Percentiles rank a stretch among this genome's conserved stretches.
These are phyloP conservation scores for Diuraphis noxia DNA, from an alignment of 1,140 invertebrate species.

Conservation along the genomic window DNA sequence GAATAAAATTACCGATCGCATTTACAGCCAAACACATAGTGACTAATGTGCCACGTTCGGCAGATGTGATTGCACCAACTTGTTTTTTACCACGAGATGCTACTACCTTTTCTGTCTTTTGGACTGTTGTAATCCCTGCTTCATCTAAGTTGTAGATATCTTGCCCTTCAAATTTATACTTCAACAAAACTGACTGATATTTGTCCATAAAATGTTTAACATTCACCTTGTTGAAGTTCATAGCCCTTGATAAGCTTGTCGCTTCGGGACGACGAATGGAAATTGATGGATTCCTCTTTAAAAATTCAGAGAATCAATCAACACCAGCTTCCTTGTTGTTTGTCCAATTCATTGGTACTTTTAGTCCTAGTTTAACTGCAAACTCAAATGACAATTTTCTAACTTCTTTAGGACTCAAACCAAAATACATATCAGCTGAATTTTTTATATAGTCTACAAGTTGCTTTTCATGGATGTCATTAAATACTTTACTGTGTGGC, in stretches of 20 bases:
- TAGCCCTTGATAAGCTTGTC: slow-evolving; percentile 25
- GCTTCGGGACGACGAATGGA: slow-evolving; percentile 6
- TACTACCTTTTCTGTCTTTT: slow-evolving; percentile 59
- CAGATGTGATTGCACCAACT: slow-evolving; percentile 59
- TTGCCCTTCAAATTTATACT: slow-evolving; percentile 57
- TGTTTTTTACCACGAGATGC: slow-evolving; percentile 58
- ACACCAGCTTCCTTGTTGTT: not conserved
- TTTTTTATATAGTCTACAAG: not conserved
- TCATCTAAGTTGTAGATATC: slow-evolving; percentile 60
- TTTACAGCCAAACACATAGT: slow-evolving; percentile 58
- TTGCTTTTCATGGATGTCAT: not conserved
- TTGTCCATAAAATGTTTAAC: slow-evolving; percentile 60
- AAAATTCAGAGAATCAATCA: not conserved
- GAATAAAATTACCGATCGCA: slow-evolving; percentile 59
- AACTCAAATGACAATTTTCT: slow-evolving; percentile 27
- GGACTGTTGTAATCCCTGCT: slow-evolving; percentile 53
- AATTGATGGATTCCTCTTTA: not conserved
- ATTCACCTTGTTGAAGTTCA: slow-evolving; percentile 55
- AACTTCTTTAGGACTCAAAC: not conserved
- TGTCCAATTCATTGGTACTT: slow-evolving; percentile 19
- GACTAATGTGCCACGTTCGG: slow-evolving; percentile 59
- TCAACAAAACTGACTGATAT: slow-evolving; percentile 57
- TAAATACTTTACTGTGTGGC: not conserved
- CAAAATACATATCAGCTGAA: slow-evolving; percentile 14
- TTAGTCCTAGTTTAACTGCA: not conserved